phyloP scores from a whole-genome alignment of 2,113 vertebrate species.

The Brienomyrus longianalis region DNA sequence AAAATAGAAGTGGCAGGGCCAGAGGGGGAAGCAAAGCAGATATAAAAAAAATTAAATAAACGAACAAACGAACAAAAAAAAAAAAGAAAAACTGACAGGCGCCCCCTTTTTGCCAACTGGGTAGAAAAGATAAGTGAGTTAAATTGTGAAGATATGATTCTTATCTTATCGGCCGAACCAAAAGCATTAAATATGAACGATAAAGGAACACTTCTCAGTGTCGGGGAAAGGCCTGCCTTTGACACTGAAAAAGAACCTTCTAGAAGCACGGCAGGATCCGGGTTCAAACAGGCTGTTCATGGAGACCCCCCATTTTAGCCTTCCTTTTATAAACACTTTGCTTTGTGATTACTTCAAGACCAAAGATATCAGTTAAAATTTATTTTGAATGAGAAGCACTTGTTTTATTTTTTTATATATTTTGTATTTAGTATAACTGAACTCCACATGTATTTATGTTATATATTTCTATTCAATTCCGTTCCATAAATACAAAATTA shows the following conservation, averaged over 20 bases:
- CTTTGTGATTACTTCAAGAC: background rate
- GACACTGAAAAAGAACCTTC: slow-evolving; percentile 45
- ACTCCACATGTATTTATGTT: background rate
- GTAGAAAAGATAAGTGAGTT: slow-evolving; percentile 64
- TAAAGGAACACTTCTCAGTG: slow-evolving; percentile 45
- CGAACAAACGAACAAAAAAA: slow-evolving; percentile 41
- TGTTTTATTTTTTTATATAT: background rate
- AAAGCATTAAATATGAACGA: slow-evolving; percentile 50
- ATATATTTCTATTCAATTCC: background rate
- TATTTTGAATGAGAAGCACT: background rate
- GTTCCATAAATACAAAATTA: background rate
- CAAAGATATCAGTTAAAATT: background rate
- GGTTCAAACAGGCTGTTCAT: slow-evolving; percentile 49
- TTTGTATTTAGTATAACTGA: background rate
- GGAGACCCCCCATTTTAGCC: slow-evolving; percentile 52
- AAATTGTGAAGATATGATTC: slow-evolving; percentile 65
- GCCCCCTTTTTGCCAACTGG: slow-evolving; percentile 63
- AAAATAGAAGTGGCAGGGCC: slow-evolving; percentile 32
- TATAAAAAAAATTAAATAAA: slow-evolving; percentile 51
- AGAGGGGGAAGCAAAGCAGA: slow-evolving; percentile 24
- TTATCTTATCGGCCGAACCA: slow-evolving; percentile 64
- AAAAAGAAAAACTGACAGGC: slow-evolving; percentile 54
- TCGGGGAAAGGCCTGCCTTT: slow-evolving; percentile 35
- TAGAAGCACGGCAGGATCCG: slow-evolving; percentile 35
- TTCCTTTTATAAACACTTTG: slow-evolving; percentile 28